Base-by-base conservation (phyloP, 2,888 invertebrate species). In the Hipparchia semele region DNA sequence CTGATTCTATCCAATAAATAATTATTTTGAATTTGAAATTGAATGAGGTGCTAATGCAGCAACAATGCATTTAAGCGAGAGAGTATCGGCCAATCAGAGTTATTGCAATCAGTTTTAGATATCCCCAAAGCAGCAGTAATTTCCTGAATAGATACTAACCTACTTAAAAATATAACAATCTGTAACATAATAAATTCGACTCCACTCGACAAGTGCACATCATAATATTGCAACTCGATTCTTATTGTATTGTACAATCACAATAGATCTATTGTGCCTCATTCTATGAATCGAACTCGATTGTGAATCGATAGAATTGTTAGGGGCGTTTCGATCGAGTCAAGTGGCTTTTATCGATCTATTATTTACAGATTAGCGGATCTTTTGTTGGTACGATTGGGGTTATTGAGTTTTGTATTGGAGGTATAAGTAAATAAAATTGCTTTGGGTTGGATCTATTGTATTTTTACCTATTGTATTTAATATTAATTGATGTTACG, bases 251-350 rank as follows among this genome's bases (percentile, higher is more conserved):
- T 58, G 58, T 58, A 23, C 58, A 8, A 53, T 51, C 60, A 73
- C 75, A 73, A 75, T 71, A 46, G 64, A 9, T 58, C 61, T 69
- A 71, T 73, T 71, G 73, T 71, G 45, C 58, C 54, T 46, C 13
- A 74, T 74, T 70, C 73, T 60, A 68, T 68, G 68, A 68, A 72
- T 72, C 68, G 74, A 73, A 74, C 66, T 77, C 75, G 72, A 75
- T 79, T 85, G 60, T 69, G 60, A 69, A 53, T 69, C 86, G 86
- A 87, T 84, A 79, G 77, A 79, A 70, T 90, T 88, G 80, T 80
- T 79, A 82, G 84, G 81, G 81, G 81, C 81, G 84, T 80, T 86
- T 81, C 75, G 82, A 85, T 84, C 83, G 84, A 89, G 90, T 90
- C 90, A 90, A 90, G 90, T 90, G 90, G 86, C 76, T 75, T 80